Percentiles rank a stretch among this genome's conserved stretches.
Conservation (phyloP, 2,888 invertebrate genomes). For the Tenthredo mesomela region DNA sequence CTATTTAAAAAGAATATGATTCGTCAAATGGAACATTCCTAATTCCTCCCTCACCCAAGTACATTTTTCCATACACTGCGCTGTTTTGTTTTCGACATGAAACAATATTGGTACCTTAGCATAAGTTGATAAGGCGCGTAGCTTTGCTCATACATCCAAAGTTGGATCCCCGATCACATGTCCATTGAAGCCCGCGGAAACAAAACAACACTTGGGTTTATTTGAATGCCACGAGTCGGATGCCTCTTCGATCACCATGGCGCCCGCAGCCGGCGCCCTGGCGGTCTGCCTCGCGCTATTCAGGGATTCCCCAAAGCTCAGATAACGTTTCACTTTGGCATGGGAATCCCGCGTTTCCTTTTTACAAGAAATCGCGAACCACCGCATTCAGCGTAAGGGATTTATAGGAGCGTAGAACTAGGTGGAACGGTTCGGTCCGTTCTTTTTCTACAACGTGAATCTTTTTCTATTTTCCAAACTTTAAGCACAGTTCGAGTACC, state of each 20-base stretch:
- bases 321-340: constrained; percentile 50
- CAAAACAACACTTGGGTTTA: constrained; percentile 30
- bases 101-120: background rate
- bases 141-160: background rate
- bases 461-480: background rate
- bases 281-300: constrained; percentile 24
- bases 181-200: constrained; percentile 16
- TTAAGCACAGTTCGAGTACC: background rate
- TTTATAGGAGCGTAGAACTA: background rate
- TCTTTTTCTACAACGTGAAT: constrained; percentile 18
- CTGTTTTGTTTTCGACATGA: background rate
- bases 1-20: no score
- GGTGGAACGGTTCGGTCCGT: background rate
- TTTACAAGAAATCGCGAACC: constrained; percentile 45
- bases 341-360: constrained; percentile 39
- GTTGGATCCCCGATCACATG: constrained; percentile 41
- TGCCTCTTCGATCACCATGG: constrained; percentile 46
- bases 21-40: background rate
- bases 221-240: constrained; percentile 36
- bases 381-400: constrained; percentile 20
- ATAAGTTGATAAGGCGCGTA: background rate
- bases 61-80: no score
- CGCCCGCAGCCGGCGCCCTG: background rate
- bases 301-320: constrained; percentile 36
- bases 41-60: background rate